These are phyloP conservation scores for Eumaeus atala DNA, from an alignment of 1,140 invertebrate genomes.

Conservation along the genomic window DNA sequence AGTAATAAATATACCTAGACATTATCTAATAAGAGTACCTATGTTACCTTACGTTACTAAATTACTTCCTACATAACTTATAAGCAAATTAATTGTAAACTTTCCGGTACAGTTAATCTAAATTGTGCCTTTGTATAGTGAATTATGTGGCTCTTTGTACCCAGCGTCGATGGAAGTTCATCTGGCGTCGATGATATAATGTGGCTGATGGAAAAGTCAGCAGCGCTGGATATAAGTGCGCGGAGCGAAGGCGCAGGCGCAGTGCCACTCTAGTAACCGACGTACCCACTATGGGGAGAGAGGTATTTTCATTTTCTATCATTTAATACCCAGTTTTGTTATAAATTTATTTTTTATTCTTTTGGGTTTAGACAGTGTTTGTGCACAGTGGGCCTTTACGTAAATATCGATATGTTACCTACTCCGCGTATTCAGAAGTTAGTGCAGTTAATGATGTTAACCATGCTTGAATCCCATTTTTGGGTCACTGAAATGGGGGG, in stretches of 20 bases:
- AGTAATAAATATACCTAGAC: no score
- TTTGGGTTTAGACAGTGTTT: no score
- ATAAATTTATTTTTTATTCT: no score
- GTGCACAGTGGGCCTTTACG: no score
- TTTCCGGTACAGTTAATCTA: constrained; percentile 1
- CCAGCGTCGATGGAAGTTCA: constrained; percentile 8
- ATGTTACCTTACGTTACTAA: no score
- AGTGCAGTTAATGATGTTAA: no score
- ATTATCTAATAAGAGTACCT: no score
- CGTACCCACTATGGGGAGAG: constrained; percentile 50
- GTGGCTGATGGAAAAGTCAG: constrained; percentile 34
- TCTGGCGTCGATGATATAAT: constrained; percentile 38
- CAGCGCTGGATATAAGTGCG: constrained; percentile 44
- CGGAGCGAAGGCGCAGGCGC: constrained; percentile 38
- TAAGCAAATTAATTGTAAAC: constrained; percentile 4
- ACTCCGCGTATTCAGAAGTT: no score
- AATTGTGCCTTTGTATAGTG: constrained; percentile 1
- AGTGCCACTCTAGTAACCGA: constrained; percentile 47
- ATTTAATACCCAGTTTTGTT: no score
- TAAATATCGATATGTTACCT: no score
- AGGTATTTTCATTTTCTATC: constrained; percentile 36
- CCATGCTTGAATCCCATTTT: no score
- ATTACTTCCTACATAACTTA: not conserved
- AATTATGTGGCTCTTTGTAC: not conserved
- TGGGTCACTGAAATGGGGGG: no score